Conservation (phyloP, 2,888 invertebrate species). For the Subacronicta megacephala region DNA sequence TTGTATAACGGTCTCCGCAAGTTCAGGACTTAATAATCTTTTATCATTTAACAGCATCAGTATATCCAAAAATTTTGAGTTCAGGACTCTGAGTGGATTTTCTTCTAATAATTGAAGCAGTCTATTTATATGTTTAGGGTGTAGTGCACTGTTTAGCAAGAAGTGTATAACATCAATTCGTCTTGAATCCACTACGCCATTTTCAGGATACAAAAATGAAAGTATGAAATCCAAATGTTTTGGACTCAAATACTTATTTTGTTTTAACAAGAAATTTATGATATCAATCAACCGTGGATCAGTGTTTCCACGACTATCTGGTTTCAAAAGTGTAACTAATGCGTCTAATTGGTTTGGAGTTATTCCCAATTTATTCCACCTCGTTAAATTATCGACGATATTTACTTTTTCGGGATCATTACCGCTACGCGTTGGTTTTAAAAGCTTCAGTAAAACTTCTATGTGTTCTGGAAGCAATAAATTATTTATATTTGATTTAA, state of each 20-base stretch:
- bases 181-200: constrained; percentile 27
- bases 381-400: constrained; percentile 17
- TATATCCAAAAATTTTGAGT: constrained; percentile 42
- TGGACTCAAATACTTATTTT: constrained; percentile 5
- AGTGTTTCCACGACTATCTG: constrained; percentile 10
- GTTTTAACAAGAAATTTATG: constrained; percentile 28
- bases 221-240: constrained; percentile 30
- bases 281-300: constrained; percentile 40
- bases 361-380: constrained; percentile 30
- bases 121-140: constrained; percentile 16
- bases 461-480: constrained; percentile 25
- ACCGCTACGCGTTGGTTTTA: constrained; percentile 22
- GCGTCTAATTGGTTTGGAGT: constrained; percentile 21
- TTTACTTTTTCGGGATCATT: constrained; percentile 6
- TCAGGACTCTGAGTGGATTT: constrained; percentile 9
- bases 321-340: constrained; percentile 35
- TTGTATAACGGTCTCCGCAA: constrained; percentile 29
- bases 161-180: constrained; percentile 37
- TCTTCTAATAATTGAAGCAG: constrained; percentile 22
- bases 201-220: constrained; percentile 30
- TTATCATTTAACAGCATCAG: constrained; percentile 34
- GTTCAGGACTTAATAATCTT: constrained; percentile 21
- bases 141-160: constrained; percentile 23
- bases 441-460: constrained; percentile 25
- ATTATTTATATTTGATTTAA: constrained; percentile 19